phyloP scores from a whole-genome alignment of 2,888 invertebrate species.

The Penaeus monodon region DNA sequence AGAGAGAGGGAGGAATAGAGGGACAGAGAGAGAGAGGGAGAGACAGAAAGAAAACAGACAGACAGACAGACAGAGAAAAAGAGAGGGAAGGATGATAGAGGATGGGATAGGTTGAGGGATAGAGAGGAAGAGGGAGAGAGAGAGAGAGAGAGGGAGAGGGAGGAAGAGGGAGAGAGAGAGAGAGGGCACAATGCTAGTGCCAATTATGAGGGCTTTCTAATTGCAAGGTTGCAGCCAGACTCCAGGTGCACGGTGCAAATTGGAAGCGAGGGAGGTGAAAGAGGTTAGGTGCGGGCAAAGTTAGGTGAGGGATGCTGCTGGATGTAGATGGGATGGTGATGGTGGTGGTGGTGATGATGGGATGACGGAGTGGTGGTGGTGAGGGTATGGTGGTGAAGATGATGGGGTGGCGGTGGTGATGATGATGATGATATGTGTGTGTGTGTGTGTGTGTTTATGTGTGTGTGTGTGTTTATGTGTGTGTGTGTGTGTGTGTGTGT shows the following conservation, averaged over 20 bases:
- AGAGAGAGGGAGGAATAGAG: background rate
- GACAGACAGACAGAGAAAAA: background rate
- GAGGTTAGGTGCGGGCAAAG: background rate
- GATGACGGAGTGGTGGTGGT: background rate
- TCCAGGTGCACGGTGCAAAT: conserved; percentile 40
- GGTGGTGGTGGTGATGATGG: background rate
- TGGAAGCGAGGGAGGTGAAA: conserved; percentile 12
- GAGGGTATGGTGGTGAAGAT: background rate
- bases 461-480: background rate
- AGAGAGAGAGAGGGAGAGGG: background rate
- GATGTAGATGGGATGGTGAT: background rate
- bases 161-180: background rate
- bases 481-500: background rate
- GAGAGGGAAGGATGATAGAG: background rate
- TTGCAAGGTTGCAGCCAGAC: conserved; percentile 41
- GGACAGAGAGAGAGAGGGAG: background rate
- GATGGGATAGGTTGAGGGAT: background rate
- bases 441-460: background rate
- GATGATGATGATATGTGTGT: background rate
- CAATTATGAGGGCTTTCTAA: conserved; percentile 44
- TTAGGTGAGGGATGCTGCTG: background rate
- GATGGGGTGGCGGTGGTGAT: background rate
- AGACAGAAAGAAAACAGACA: background rate
- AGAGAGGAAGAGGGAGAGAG: background rate
- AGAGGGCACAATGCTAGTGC: conserved; percentile 32